Percentiles rank a stretch among this genome's conserved stretches.
Evolutionary conservation across 2,888 invertebrate species (phyloP).

Genomic region (Dynastes maya): DNA sequence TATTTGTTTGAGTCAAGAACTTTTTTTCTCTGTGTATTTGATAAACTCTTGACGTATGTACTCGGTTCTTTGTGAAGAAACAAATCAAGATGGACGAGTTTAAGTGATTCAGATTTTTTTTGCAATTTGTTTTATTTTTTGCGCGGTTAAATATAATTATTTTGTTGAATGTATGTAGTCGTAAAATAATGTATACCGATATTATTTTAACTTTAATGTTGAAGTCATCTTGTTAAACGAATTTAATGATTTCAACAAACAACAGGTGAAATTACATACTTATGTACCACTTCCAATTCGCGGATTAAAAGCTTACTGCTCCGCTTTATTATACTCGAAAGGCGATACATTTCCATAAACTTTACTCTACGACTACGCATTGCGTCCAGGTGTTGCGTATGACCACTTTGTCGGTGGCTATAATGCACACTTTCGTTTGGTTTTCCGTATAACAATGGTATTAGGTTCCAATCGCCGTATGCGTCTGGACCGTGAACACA

Average conservation of each 20-base stretch:
- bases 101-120: too few relatives aligned
- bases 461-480: conserved; percentile 13
- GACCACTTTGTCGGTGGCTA: conserved; percentile 4
- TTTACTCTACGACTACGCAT: too few relatives aligned
- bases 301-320: neutral
- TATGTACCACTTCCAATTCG: neutral
- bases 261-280: neutral
- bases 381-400: conserved; percentile 2
- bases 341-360: neutral
- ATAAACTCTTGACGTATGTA: too few relatives aligned
- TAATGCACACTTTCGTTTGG: neutral
- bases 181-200: too few relatives aligned
- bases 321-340: neutral
- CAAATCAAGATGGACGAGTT: too few relatives aligned
- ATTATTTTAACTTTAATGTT: neutral
- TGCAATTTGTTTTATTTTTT: too few relatives aligned
- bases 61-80: too few relatives aligned
- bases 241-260: neutral
- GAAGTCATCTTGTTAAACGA: neutral
- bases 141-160: too few relatives aligned
- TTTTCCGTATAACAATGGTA: conserved; percentile 12
- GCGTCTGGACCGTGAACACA: conserved; percentile 1
- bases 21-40: too few relatives aligned
- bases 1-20: too few relatives aligned
- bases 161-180: too few relatives aligned